Conservation (phyloP, 2,888 invertebrate genomes). For the Cyrtodaria siliqua region DNA sequence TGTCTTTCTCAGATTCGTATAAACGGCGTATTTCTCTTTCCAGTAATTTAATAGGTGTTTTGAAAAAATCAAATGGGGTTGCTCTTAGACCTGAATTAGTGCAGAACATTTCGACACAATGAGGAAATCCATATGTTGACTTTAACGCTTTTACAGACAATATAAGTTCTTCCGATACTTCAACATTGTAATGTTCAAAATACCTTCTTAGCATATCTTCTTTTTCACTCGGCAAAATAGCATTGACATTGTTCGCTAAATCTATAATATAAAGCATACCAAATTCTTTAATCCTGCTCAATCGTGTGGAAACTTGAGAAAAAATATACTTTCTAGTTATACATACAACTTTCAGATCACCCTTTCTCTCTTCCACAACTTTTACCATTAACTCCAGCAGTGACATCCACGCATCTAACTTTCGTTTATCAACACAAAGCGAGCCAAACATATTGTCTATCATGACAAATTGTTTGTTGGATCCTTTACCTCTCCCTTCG, state of each 20-base stretch:
- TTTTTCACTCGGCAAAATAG: conserved; percentile 11
- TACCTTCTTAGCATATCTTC: conserved; percentile 15
- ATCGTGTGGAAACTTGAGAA: not conserved
- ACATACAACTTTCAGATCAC: conserved; percentile 25
- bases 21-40: conserved; percentile 24
- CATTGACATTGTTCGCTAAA: not conserved
- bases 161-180: not conserved
- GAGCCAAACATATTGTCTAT: conserved; percentile 45
- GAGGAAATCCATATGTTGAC: conserved; percentile 36
- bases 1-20: conserved; percentile 6
- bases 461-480: conserved; percentile 20
- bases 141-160: not conserved
- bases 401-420: conserved; percentile 22
- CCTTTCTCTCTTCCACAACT: conserved; percentile 12
- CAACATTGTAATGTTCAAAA: conserved; percentile 8
- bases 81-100: conserved; percentile 15
- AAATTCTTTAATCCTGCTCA: conserved; percentile 13
- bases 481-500: not conserved
- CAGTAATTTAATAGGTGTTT: conserved; percentile 12
- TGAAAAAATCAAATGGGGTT: conserved; percentile 19
- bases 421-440: conserved; percentile 19
- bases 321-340: conserved; percentile 15
- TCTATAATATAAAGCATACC: conserved; percentile 9
- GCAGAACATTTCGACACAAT: conserved; percentile 41
- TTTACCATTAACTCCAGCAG: conserved; percentile 9